Percentiles rank a stretch among this genome's conserved stretches.
phyloP scores from a whole-genome alignment of 30 jellyfish, hydroid and myxozoan species.

The Aurelia aurita region DNA sequence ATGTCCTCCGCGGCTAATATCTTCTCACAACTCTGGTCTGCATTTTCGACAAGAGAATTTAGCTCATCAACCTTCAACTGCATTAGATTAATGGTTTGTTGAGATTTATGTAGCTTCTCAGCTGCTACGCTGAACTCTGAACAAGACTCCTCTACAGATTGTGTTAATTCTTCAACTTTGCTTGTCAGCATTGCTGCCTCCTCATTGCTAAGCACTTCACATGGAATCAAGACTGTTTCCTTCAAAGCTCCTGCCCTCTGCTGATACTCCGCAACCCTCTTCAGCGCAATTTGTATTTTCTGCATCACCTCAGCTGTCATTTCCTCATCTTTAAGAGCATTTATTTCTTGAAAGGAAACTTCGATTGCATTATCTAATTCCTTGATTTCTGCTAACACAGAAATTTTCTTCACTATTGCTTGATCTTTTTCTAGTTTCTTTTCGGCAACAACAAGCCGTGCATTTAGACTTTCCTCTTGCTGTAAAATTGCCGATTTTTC shows the following conservation, averaged over 20 bases:
- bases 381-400: constrained; percentile 4
- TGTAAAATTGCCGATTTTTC: not conserved
- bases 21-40: constrained; percentile 49
- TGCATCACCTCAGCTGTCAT: constrained; percentile 32
- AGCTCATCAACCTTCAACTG: constrained; percentile 17
- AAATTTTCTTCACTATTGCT: not conserved
- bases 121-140: not conserved
- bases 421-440: constrained; percentile 6
- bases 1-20: constrained; percentile 26
- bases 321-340: constrained; percentile 15
- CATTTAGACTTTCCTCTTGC: constrained; percentile 14
- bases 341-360: not conserved
- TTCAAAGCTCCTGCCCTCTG: not conserved
- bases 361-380: not conserved
- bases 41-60: not conserved
- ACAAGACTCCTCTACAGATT: not conserved
- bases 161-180: constrained; percentile 10
- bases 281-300: not conserved
- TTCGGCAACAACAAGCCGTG: constrained; percentile 29
- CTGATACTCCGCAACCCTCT: constrained; percentile 10
- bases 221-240: not conserved
- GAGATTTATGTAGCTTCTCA: constrained; percentile 1
- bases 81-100: not conserved
- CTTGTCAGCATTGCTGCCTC: not conserved
- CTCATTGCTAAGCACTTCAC: not conserved